Conservation (phyloP, 2,113 vertebrate species). For the Fulmarus glacialis region DNA sequence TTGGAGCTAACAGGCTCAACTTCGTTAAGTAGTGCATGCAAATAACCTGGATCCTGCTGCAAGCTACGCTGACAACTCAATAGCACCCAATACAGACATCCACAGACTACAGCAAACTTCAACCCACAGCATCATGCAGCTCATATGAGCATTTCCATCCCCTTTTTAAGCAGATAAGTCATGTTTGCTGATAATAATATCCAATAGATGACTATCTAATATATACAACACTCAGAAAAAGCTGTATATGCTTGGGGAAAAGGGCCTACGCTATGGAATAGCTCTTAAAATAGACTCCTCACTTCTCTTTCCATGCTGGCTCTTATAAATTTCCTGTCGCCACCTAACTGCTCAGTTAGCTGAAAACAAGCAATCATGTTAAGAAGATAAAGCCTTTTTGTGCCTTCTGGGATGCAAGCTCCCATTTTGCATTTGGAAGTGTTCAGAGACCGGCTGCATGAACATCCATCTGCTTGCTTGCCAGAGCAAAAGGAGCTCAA, state of each 20-base stretch:
- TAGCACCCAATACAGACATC: background rate
- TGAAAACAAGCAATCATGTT: slow-evolving; percentile 20
- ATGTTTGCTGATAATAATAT: background rate
- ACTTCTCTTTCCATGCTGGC: background rate
- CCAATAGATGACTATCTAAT: background rate
- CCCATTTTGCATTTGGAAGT: slow-evolving; percentile 4
- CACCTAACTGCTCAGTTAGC: background rate
- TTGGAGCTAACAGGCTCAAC: slow-evolving; percentile 12
- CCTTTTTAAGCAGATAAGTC: background rate
- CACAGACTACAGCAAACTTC: background rate
- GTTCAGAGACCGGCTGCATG: background rate
- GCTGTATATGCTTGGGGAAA: background rate
- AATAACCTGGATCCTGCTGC: background rate
- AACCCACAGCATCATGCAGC: background rate
- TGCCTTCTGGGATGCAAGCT: background rate
- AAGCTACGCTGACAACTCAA: background rate
- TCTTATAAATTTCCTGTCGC: slow-evolving; percentile 6
- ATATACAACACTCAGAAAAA: background rate
- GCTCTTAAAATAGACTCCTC: background rate
- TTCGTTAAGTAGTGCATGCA: background rate
- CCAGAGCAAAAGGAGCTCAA: background rate
- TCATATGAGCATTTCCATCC: background rate
- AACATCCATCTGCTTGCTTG: background rate
- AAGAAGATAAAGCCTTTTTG: slow-evolving; percentile 1
- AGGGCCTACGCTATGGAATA: background rate